Percentiles rank a stretch among this genome's conserved stretches.
Conservation (phyloP, 2,888 invertebrate species). For the Platerodrilus igneus region DNA sequence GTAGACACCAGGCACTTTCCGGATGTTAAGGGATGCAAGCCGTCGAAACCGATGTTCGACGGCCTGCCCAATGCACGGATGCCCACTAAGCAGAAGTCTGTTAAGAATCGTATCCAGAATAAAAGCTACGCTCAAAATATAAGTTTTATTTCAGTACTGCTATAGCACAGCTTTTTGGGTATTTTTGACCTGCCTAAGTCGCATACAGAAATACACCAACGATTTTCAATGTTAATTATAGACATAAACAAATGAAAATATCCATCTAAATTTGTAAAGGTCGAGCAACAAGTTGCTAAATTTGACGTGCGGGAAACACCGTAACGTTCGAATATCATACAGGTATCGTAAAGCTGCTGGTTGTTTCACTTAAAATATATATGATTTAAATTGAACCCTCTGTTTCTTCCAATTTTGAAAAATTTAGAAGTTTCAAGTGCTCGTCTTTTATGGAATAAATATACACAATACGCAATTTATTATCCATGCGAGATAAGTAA, state of each 20-base stretch:
- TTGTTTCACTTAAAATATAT: too few relatives aligned
- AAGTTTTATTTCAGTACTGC: constrained; percentile 52
- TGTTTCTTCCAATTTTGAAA: too few relatives aligned
- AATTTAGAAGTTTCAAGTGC: too few relatives aligned
- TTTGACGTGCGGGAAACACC: too few relatives aligned
- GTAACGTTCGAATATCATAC: too few relatives aligned
- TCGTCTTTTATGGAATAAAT: too few relatives aligned
- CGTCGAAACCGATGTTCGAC: constrained; percentile 34
- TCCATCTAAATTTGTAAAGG: too few relatives aligned
- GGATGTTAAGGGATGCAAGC: constrained; percentile 26
- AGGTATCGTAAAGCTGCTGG: too few relatives aligned
- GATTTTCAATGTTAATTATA: constrained; percentile 53
- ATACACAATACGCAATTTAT: too few relatives aligned
- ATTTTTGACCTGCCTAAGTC: constrained; percentile 53
- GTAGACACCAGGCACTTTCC: constrained; percentile 23
- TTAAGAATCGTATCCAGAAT: constrained; percentile 46
- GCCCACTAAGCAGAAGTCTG: constrained; percentile 40
- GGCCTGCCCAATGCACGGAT: constrained; percentile 39
- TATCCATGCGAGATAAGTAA: too few relatives aligned
- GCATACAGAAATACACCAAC: constrained; percentile 48
- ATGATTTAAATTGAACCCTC: too few relatives aligned
- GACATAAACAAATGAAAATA: constrained; percentile 53
- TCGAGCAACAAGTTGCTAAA: too few relatives aligned
- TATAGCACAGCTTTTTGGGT: constrained; percentile 51
- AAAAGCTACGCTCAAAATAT: constrained; percentile 51